These are phyloP conservation scores for Drosophila nikananu DNA, from an alignment of 1,140 invertebrate species.

Conservation along the genomic window DNA sequence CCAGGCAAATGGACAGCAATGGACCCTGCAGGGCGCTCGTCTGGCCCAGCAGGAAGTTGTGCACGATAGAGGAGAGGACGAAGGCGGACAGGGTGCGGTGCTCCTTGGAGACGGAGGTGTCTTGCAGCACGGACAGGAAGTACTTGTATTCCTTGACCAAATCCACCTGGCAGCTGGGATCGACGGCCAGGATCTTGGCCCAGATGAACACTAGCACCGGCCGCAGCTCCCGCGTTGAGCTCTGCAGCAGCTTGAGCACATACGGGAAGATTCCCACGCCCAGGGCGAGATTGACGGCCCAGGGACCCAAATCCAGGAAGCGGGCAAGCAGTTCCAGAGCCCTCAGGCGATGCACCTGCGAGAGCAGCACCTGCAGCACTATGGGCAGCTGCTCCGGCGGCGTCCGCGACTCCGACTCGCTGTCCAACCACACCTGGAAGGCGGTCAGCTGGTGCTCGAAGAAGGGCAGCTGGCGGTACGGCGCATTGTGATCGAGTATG, in stretches of 20 bases:
- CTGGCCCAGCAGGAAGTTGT: conserved; percentile 94
- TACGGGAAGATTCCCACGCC: conserved; percentile 99
- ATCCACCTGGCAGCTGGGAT: conserved; percentile 97
- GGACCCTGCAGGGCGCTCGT: conserved; percentile 94
- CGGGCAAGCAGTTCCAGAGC: conserved; percentile 97
- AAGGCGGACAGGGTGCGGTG: conserved; percentile 96
- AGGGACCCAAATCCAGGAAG: conserved; percentile 98
- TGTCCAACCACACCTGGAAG: conserved; percentile 98
- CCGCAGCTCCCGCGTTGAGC: conserved; percentile 95
- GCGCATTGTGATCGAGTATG: conserved; percentile 89
- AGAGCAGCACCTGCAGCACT: conserved; percentile 98
- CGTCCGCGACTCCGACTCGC: conserved; percentile 90
- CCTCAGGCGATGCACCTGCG: conserved; percentile 97
- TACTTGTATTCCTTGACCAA: conserved; percentile 98
- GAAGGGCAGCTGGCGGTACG: conserved; percentile 94
- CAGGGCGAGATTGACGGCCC: conserved; percentile 98
- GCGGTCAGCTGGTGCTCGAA: conserved; percentile 99
- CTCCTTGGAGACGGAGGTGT: conserved; percentile 92
- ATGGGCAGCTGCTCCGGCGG: conserved; percentile 99
- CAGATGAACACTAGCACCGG: conserved; percentile 98
- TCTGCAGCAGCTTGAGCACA: conserved; percentile 97
- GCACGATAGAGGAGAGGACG: conserved; percentile 96
- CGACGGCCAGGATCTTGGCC: conserved; percentile 99
- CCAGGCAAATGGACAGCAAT: conserved; percentile 95
- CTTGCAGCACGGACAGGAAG: conserved; percentile 95